Evolutionary conservation across 2,113 vertebrate genomes (phyloP).

Genomic region (Bujurquina vittata): DNA sequence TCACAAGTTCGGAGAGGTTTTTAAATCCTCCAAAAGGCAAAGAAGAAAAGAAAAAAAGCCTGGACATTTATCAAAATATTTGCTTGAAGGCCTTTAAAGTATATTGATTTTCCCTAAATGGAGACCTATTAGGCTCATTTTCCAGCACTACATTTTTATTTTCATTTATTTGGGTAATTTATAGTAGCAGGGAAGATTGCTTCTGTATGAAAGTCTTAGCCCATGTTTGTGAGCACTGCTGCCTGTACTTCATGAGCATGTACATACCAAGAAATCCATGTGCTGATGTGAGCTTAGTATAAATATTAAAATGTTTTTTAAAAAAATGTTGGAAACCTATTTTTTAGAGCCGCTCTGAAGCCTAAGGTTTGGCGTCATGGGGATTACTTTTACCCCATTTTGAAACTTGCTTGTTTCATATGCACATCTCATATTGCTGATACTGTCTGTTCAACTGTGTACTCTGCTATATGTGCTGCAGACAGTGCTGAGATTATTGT

Average conservation of each 20-base stretch:
- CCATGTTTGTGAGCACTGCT: background rate
- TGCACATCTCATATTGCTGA: background rate
- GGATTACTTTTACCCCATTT: background rate
- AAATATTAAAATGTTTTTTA: background rate
- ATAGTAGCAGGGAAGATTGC: background rate
- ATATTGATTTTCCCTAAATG: background rate
- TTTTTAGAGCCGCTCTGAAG: background rate
- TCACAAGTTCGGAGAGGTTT: slow-evolving; percentile 1
- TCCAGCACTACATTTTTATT: background rate
- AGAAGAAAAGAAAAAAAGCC: background rate
- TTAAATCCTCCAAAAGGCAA: background rate
- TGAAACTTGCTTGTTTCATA: background rate
- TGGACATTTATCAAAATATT: background rate
- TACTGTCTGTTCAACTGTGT: background rate
- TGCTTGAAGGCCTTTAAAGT: background rate
- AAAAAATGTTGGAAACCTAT: background rate
- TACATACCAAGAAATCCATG: background rate
- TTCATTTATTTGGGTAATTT: background rate
- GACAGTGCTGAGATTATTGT: background rate
- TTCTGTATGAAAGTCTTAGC: background rate
- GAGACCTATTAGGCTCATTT: background rate
- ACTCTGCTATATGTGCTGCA: background rate
- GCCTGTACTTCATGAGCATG: background rate
- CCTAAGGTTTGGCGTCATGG: background rate
- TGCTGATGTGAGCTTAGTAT: background rate